Conservation (phyloP, 2,888 invertebrate species). For the Cheiracanthium punctorium region DNA sequence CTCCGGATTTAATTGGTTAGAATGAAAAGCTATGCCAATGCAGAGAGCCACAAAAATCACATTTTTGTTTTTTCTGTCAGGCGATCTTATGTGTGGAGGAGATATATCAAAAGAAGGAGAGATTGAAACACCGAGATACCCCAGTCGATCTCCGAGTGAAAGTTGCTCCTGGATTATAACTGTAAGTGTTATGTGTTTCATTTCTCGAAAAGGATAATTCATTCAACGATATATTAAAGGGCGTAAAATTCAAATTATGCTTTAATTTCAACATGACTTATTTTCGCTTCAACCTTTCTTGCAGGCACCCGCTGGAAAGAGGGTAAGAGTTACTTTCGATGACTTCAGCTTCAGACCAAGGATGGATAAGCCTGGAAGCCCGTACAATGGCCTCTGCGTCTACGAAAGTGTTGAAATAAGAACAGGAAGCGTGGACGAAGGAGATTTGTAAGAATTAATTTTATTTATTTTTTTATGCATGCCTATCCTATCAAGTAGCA, state of each 20-base stretch:
- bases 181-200: conserved; percentile 26
- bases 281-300: no score
- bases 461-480: background rate
- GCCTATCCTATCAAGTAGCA: background rate
- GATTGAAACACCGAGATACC: conserved; percentile 69
- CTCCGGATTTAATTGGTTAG: no score
- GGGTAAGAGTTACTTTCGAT: conserved; percentile 40
- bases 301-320: conserved; percentile 49
- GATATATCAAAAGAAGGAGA: conserved; percentile 49
- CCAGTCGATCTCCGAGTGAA: conserved; percentile 53
- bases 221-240: no score
- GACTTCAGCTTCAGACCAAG: conserved; percentile 58
- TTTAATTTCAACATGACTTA: no score
- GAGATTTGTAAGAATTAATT: conserved; percentile 63
- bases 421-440: conserved; percentile 46
- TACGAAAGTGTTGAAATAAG: conserved; percentile 65
- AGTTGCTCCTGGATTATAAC: conserved; percentile 69
- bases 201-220: no score
- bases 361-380: conserved; percentile 39
- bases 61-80: no score
- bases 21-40: no score
- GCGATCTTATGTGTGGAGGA: conserved; percentile 60
- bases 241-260: no score
- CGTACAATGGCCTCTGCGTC: conserved; percentile 55
- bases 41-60: no score